Conservation (phyloP, 2,888 invertebrate species). For the Metallyticus violacea region DNA sequence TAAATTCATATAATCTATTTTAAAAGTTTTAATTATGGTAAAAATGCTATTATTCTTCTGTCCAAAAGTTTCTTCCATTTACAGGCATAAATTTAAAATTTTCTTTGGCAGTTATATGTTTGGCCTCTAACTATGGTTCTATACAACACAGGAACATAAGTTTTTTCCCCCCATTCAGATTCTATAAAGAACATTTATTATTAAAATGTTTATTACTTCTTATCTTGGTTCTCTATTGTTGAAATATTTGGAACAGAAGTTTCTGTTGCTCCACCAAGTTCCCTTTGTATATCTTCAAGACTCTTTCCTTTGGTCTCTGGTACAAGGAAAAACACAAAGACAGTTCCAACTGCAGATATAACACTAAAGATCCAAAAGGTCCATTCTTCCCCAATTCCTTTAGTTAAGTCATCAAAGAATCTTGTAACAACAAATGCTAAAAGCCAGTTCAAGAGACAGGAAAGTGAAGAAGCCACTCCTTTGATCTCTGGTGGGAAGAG, state of each 20-base stretch:
- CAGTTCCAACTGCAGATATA: conserved; percentile 60
- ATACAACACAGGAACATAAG: background rate
- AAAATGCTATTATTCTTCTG: background rate
- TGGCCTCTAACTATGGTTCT: background rate
- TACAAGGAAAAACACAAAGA: conserved; percentile 66
- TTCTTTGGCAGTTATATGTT: background rate
- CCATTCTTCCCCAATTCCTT: conserved; percentile 55
- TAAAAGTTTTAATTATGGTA: background rate
- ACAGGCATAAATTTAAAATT: background rate
- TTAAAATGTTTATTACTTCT: background rate
- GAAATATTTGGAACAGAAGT: background rate
- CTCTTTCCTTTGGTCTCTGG: conserved; percentile 66
- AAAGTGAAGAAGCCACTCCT: conserved; percentile 71
- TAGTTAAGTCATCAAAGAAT: conserved; percentile 56
- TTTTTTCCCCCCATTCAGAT: background rate
- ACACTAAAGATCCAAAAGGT: conserved; percentile 75
- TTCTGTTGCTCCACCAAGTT: conserved; percentile 43
- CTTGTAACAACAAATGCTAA: conserved; percentile 78
- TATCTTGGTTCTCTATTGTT: background rate
- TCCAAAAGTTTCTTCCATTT: background rate
- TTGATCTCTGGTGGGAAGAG: conserved; percentile 77
- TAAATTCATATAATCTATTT: background rate
- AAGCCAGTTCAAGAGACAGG: conserved; percentile 79
- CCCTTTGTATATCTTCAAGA: conserved; percentile 61
- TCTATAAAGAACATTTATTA: background rate